Conservation (phyloP, 2,888 invertebrate species). For the Polydrusus cervinus region DNA sequence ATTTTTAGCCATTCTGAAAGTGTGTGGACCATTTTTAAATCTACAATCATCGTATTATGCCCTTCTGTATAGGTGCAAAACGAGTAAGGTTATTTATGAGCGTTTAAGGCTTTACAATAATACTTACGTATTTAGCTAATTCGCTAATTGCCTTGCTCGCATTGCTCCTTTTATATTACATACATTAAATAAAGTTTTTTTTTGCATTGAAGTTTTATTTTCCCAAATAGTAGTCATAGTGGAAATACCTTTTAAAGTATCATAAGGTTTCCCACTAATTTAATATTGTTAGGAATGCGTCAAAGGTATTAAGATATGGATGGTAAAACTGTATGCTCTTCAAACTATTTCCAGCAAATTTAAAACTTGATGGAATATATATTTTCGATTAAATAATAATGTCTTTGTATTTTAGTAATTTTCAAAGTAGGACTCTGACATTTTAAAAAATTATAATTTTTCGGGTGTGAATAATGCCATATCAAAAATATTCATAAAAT, state of each 20-base stretch:
- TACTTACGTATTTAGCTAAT: background rate
- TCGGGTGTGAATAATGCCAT: too few species aligned
- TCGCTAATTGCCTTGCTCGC: background rate
- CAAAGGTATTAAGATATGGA: background rate
- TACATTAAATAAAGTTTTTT: constrained; percentile 4
- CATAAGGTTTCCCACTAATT: background rate
- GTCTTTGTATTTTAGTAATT: too few species aligned
- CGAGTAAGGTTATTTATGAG: background rate
- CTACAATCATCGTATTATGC: background rate
- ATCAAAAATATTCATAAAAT: too few species aligned
- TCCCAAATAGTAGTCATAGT: constrained; percentile 32
- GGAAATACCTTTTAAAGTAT: background rate
- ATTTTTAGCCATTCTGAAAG: background rate
- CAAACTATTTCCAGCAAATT: too few species aligned
- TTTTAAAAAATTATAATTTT: too few species aligned
- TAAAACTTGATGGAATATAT: too few species aligned
- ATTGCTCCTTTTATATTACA: background rate
- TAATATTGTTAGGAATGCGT: background rate
- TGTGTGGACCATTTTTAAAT: background rate
- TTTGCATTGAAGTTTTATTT: constrained; percentile 39
- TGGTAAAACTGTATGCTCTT: background rate
- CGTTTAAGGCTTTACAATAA: background rate
- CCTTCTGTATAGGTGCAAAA: background rate
- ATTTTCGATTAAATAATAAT: too few species aligned
- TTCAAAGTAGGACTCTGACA: too few species aligned